A percentile compares a stretch with the other conserved stretches of the same genome.
phyloP scores from a whole-genome alignment of 2,888 invertebrate species.

The Rhorus exstirpatorius region DNA sequence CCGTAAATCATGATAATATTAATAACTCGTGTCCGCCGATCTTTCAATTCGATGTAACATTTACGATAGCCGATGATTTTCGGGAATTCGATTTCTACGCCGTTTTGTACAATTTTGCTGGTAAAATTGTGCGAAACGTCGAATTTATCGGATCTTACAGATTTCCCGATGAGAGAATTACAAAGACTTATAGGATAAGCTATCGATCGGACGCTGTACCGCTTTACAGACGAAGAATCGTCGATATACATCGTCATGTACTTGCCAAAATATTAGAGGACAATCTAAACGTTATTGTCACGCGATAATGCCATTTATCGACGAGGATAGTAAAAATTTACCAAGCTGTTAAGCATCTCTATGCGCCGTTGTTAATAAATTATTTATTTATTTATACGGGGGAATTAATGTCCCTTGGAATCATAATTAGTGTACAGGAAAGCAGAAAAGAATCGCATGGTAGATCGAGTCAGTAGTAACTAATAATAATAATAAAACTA shows the following conservation, averaged over 20 bases:
- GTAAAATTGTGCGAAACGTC: slow-evolving; percentile 81
- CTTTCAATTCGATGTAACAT: slow-evolving; percentile 83
- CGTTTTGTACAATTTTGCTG: slow-evolving; percentile 81
- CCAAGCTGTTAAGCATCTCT: not conserved
- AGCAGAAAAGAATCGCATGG: no score
- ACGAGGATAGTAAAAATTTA: not conserved
- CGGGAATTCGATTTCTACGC: slow-evolving; percentile 75
- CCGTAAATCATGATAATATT: slow-evolving; percentile 69
- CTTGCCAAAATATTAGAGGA: slow-evolving; percentile 79
- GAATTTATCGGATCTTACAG: slow-evolving; percentile 79
- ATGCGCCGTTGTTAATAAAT: slow-evolving; percentile 35
- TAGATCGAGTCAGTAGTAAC: no score
- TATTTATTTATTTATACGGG: no score
- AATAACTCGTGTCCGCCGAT: slow-evolving; percentile 73
- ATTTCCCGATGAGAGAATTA: slow-evolving; percentile 77
- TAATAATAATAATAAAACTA: no score
- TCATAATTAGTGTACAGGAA: not conserved
- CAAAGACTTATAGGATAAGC: slow-evolving; percentile 83
- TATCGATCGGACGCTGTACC: slow-evolving; percentile 83
- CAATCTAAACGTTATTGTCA: slow-evolving; percentile 66
- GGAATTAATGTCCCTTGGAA: no score
- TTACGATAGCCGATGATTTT: slow-evolving; percentile 76
- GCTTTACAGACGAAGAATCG: slow-evolving; percentile 81
- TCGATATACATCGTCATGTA: slow-evolving; percentile 82
- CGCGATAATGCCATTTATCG: slow-evolving; percentile 38